Percentiles rank a stretch among this genome's conserved stretches.
These are phyloP conservation scores for Helostoma temminkii DNA, from an alignment of 2,797 vertebrate genomes.

Conservation along the genomic window DNA sequence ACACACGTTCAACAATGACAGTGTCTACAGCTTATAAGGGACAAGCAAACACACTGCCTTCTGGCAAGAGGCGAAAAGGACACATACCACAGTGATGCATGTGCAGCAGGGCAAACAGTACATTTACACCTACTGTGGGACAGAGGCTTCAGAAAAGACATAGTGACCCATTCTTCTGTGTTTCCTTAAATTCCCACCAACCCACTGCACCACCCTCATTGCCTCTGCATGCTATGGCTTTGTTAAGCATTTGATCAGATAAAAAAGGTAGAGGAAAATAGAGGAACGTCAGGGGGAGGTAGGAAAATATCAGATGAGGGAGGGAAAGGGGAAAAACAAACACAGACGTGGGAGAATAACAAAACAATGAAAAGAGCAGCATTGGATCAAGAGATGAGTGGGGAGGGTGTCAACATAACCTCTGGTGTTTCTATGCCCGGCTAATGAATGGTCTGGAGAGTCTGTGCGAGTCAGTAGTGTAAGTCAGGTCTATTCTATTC, in stretches of 20 bases:
- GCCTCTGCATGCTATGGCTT: conserved; percentile 53
- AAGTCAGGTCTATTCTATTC: conserved; percentile 5
- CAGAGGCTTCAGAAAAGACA: conserved; percentile 50
- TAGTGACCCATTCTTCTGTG: conserved; percentile 40
- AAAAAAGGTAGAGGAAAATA: conserved; percentile 34
- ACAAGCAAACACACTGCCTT: conserved; percentile 23
- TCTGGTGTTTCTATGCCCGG: conserved; percentile 35
- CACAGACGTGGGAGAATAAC: conserved; percentile 31
- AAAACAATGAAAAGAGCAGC: conserved; percentile 56
- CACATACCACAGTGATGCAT: neutral
- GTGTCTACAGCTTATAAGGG: conserved; percentile 13
- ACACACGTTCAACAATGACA: conserved; percentile 49
- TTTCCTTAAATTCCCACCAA: conserved; percentile 20
- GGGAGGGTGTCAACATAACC: conserved; percentile 51
- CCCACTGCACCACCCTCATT: conserved; percentile 2
- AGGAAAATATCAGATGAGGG: conserved; percentile 35
- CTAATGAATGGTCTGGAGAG: conserved; percentile 43
- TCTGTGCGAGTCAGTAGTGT: neutral
- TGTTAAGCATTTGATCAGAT: conserved; percentile 59
- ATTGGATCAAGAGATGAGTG: conserved; percentile 46
- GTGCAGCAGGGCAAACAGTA: conserved; percentile 18
- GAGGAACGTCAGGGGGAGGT: conserved; percentile 33
- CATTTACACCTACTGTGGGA: conserved; percentile 30
- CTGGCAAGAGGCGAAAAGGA: conserved; percentile 16
- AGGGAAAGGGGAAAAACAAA: conserved; percentile 47